These are phyloP conservation scores for Drosophila eugracilis DNA, from an alignment of 1,140 invertebrate species.

Conservation along the genomic window DNA sequence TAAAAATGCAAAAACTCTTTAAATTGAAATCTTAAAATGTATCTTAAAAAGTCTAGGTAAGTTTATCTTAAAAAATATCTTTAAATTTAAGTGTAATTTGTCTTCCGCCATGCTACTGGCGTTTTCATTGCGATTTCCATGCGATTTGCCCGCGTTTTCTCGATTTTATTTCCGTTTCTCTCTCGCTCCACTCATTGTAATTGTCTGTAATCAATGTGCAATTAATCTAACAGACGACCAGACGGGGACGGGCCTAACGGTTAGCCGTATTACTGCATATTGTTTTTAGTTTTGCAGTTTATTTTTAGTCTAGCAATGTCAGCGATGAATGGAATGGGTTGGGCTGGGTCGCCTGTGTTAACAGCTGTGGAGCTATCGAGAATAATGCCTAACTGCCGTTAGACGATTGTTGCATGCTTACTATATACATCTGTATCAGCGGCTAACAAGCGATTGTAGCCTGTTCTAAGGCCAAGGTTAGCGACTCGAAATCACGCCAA, in stretches of 20 bases:
- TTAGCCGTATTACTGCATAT: slow-evolving; percentile 50
- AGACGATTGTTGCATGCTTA: slow-evolving; percentile 52
- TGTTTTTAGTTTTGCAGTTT: slow-evolving; percentile 47
- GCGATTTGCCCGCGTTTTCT: slow-evolving; percentile 59
- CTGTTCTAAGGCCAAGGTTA: slow-evolving; percentile 74
- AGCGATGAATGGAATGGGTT: slow-evolving; percentile 19
- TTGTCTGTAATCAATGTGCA: slow-evolving; percentile 75
- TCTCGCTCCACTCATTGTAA: slow-evolving; percentile 60
- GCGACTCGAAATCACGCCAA: slow-evolving; percentile 61
- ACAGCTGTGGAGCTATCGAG: slow-evolving; percentile 39
- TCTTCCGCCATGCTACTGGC: slow-evolving; percentile 50
- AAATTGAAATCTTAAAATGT: background rate
- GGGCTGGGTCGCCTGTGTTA: slow-evolving; percentile 31
- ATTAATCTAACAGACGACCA: slow-evolving; percentile 75
- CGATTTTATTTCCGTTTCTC: slow-evolving; percentile 66
- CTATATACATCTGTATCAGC: slow-evolving; percentile 23
- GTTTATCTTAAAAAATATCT: slow-evolving; percentile 8
- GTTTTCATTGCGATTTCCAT: slow-evolving; percentile 38
- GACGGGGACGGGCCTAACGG: slow-evolving; percentile 65
- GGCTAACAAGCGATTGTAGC: slow-evolving; percentile 20
- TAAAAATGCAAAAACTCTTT: slow-evolving; percentile 30
- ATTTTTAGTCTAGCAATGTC: slow-evolving; percentile 74
- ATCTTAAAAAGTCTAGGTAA: no score
- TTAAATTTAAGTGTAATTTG: background rate
- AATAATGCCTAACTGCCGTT: slow-evolving; percentile 64